Percentiles rank a stretch among this genome's conserved stretches.
Conservation (phyloP, 2,888 invertebrate species). For the Ariolimax columbianus region DNA sequence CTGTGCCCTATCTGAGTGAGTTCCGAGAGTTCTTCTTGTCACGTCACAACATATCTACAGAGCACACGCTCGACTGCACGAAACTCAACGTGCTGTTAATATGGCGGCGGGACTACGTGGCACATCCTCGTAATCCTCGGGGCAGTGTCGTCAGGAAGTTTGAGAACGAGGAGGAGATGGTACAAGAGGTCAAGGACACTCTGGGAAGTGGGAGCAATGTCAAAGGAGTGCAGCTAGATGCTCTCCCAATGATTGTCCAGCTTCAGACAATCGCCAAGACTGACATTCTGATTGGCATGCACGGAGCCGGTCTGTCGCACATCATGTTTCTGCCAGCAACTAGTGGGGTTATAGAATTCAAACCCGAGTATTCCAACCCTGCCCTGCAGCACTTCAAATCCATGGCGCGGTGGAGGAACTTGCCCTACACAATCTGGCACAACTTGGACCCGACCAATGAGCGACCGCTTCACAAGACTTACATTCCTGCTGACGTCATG, state of each 20-base stretch:
- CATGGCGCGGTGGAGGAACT: constrained; percentile 73
- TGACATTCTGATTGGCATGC: constrained; percentile 78
- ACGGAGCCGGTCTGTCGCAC: constrained; percentile 77
- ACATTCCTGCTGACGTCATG: constrained; percentile 58
- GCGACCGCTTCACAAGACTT: constrained; percentile 59
- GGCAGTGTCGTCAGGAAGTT: constrained; percentile 75
- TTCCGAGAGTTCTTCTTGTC: constrained; percentile 73
- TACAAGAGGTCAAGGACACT: constrained; percentile 58
- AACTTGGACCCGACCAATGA: constrained; percentile 70
- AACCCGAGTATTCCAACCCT: constrained; percentile 58
- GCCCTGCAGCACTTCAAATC: constrained; percentile 67
- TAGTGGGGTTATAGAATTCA: constrained; percentile 73
- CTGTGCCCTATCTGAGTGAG: constrained; percentile 70
- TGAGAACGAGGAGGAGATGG: constrained; percentile 74
- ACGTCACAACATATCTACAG: constrained; percentile 54
- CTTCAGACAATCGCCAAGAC: constrained; percentile 67
- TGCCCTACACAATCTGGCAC: constrained; percentile 74
- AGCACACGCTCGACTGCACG: constrained; percentile 62
- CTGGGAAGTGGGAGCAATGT: constrained; percentile 55
- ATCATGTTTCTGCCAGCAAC: constrained; percentile 74
- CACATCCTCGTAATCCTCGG: constrained; percentile 76
- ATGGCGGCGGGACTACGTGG: constrained; percentile 76
- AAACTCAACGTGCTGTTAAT: constrained; percentile 71
- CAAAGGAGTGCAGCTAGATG: constrained; percentile 69
- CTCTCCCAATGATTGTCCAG: constrained; percentile 70